Evolutionary conservation across 2,888 invertebrate species (phyloP).

Genomic region (Diadromus collaris): DNA sequence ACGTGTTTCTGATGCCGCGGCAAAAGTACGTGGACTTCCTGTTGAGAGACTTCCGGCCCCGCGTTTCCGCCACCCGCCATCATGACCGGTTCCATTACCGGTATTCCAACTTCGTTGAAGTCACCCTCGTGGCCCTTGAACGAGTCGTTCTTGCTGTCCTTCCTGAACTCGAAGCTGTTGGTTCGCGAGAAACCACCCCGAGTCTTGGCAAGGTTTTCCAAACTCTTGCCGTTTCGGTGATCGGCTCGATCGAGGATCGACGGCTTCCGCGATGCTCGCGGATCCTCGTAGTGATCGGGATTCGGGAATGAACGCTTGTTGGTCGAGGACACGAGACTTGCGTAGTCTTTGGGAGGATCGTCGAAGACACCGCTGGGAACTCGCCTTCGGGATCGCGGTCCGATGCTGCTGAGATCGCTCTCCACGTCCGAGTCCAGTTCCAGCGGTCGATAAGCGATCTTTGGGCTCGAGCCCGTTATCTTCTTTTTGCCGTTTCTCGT

Average conservation of each 20-base stretch:
- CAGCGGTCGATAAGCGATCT: slow-evolving; percentile 73
- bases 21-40: slow-evolving; percentile 46
- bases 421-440: slow-evolving; percentile 77
- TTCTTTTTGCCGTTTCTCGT: slow-evolving; percentile 5
- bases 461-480: slow-evolving; percentile 57
- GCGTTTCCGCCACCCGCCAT: slow-evolving; percentile 22
- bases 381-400: slow-evolving; percentile 69
- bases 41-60: slow-evolving; percentile 17
- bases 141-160: slow-evolving; percentile 35
- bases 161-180: slow-evolving; percentile 68
- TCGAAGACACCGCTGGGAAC: slow-evolving; percentile 68
- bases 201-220: slow-evolving; percentile 19
- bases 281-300: slow-evolving; percentile 73
- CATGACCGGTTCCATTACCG: slow-evolving; percentile 65
- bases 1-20: slow-evolving; percentile 58
- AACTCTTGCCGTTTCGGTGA: slow-evolving; percentile 55
- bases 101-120: slow-evolving; percentile 78
- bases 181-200: slow-evolving; percentile 68
- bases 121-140: slow-evolving; percentile 67
- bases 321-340: slow-evolving; percentile 20
- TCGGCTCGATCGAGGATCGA: slow-evolving; percentile 20
- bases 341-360: slow-evolving; percentile 23
- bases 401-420: slow-evolving; percentile 70
- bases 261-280: slow-evolving; percentile 52
- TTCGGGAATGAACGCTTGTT: slow-evolving; percentile 69